Evolutionary conservation across 2,113 vertebrate species (phyloP), one percentile per base, ranked within the genome.

Genomic region (Callospermophilus lateralis): DNA sequence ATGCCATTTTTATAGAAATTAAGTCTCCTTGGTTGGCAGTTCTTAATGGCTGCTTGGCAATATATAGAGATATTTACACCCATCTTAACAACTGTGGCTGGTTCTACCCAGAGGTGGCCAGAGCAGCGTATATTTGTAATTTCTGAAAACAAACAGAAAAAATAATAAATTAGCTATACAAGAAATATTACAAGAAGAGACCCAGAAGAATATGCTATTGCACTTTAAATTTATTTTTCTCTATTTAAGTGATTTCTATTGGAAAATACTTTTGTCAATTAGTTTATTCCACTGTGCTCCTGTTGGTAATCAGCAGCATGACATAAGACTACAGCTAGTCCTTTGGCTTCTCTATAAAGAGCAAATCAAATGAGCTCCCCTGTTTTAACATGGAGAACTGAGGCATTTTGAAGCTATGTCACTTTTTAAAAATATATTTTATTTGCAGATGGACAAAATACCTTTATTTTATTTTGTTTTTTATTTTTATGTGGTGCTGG

Each of bases 51-150:
- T 73, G 97, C 96, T 45, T 73, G 58, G 91, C 99, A 99, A 79
- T 95, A 95, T 92, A 99, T 89, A 55, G 99, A 98, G 96, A 99
- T 12, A 95, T 98, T 84, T 81, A 96, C 96, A 34, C 98, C 99
- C 98, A 99, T 97, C 28, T 0, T 94, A 86, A 99, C 98, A 88
- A 98, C 86, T 0, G 95, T 24, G 0, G 93, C 93, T 0, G 99
- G 99, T 55, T 98, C 98, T 8, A 98, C 92, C 98, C 98, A 98
- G 3, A 99, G 94, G 6, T 20, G 53, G 1, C 99, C 99, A 0
- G 68, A 96, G 91, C 98, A 99, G 4, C 3, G 42, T 79, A 98
- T 24, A 78, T 2, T 90, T 1, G 96, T 94, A 0, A 96, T 63
- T 42, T 97, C 98, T 99, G 97, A 55, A 92, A 96, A 81, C 8